Percentiles rank a stretch among this genome's conserved stretches.
These are phyloP conservation scores for Cariama cristata DNA, from an alignment of 2,113 vertebrate genomes.

Conservation along the genomic window DNA sequence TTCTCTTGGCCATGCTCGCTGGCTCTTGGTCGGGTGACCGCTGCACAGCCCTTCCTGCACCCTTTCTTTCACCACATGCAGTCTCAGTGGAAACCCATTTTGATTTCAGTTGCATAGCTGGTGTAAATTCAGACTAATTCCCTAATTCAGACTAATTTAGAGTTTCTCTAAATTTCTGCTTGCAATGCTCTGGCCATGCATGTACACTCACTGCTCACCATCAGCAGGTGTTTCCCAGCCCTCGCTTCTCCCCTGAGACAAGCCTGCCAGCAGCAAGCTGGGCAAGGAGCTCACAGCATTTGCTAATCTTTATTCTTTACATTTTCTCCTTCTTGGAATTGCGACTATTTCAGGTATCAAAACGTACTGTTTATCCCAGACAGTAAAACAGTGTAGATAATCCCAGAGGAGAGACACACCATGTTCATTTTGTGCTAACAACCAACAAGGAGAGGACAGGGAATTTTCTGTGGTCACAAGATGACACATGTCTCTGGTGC, in stretches of 20 bases:
- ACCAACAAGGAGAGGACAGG: background rate
- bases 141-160: background rate
- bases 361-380: background rate
- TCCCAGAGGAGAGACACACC: background rate
- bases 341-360: background rate
- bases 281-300: background rate
- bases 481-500: background rate
- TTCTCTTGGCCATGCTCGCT: rapidly evolving
- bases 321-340: background rate
- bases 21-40: background rate
- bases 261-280: background rate
- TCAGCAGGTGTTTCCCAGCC: background rate
- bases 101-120: background rate
- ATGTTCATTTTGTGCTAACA: background rate
- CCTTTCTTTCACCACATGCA: background rate
- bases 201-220: background rate
- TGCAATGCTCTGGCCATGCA: background rate
- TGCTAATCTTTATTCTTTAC: background rate
- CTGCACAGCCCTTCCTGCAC: background rate
- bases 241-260: background rate
- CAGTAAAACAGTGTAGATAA: background rate
- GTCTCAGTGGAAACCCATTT: background rate
- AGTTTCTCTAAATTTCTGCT: background rate
- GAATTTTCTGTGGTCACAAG: background rate
- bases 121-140: background rate